Conservation (phyloP, 1,140 invertebrate species). For the Procambarus clarkii region DNA sequence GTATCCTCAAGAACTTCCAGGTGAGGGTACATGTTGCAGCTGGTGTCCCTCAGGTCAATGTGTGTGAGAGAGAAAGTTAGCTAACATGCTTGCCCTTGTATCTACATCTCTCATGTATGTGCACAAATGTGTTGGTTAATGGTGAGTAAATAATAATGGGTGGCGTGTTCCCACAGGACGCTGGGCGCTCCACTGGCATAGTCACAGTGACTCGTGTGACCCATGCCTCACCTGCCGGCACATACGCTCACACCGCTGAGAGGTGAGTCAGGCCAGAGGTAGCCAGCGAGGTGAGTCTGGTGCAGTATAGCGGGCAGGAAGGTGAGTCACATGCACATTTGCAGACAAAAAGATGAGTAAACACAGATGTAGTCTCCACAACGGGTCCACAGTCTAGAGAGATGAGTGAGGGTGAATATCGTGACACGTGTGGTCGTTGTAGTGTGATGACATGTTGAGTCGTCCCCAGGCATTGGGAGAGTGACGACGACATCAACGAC, state of each 20-base stretch:
- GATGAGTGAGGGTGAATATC: no score
- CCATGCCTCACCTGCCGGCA: conserved; percentile 77
- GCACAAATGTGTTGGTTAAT: neutral
- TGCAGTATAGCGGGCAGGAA: no score
- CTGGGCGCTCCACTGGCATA: conserved; percentile 77
- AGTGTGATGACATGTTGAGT: neutral
- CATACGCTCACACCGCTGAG: conserved; percentile 74
- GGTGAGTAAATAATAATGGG: neutral
- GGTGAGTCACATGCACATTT: no score
- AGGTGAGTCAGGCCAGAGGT: conserved; percentile 51
- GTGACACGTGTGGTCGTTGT: neutral
- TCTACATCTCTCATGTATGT: no score
- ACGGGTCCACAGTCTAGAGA: no score
- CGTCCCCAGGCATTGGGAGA: conserved; percentile 74
- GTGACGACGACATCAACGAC: conserved; percentile 72
- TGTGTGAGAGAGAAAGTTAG: no score
- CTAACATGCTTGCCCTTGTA: no score
- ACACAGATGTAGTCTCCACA: no score
- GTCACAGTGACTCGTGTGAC: conserved; percentile 78
- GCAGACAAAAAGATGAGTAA: no score
- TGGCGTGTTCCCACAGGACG: conserved; percentile 63
- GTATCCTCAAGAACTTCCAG: conserved; percentile 69
- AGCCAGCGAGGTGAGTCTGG: no score
- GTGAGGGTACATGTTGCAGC: neutral
- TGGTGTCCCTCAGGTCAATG: no score